These are phyloP conservation scores for Aleadryas rufinucha DNA, from an alignment of 2,113 vertebrate genomes.

Conservation along the genomic window DNA sequence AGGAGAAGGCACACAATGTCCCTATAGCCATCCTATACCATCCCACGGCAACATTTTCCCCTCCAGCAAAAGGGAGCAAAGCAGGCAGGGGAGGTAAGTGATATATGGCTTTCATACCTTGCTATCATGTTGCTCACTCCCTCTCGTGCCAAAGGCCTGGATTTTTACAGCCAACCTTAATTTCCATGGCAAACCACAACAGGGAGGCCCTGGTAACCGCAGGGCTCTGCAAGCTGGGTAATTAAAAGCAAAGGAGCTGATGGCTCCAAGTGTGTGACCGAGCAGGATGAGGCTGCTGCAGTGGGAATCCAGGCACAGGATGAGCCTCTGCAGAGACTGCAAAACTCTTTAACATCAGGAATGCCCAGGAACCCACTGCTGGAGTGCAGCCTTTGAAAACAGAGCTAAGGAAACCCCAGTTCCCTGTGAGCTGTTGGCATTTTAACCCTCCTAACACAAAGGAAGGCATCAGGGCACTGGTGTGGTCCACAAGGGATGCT, in stretches of 20 bases:
- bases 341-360: accelerated
- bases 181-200: neutral
- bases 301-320: neutral
- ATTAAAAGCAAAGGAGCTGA: neutral
- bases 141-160: neutral
- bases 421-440: neutral
- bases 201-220: neutral
- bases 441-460: neutral
- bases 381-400: neutral
- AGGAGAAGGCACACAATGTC: neutral
- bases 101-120: neutral
- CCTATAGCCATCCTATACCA: neutral
- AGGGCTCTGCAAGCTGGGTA: accelerated
- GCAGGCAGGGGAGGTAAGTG: neutral
- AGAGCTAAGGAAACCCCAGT: neutral
- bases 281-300: neutral
- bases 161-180: neutral
- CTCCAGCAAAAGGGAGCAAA: neutral
- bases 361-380: accelerated
- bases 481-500: neutral
- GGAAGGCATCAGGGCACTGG: accelerated
- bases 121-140: neutral
- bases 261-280: accelerated
- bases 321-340: neutral
- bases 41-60: neutral